Percentiles rank a stretch among this genome's conserved stretches.
phyloP scores from a whole-genome alignment of 2,888 invertebrate genomes.

The Eremobia ochroleuca region DNA sequence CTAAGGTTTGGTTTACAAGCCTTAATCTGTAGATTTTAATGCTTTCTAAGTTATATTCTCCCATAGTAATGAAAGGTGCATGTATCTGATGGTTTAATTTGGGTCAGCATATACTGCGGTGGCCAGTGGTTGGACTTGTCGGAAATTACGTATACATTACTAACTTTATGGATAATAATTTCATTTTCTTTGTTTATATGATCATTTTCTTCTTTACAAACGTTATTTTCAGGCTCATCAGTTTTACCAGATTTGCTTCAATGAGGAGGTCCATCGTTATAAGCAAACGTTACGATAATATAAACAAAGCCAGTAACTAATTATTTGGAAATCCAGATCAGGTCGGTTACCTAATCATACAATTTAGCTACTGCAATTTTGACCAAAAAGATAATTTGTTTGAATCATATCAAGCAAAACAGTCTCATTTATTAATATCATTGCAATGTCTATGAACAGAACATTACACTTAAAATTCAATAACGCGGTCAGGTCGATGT shows the following conservation, averaged over 20 bases:
- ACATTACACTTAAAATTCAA: too few relatives aligned
- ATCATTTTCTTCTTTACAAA: constrained; percentile 27
- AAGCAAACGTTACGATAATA: not conserved
- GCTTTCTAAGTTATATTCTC: constrained; percentile 76
- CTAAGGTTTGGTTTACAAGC: constrained; percentile 58
- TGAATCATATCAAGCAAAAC: constrained; percentile 2
- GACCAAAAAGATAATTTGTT: constrained; percentile 12
- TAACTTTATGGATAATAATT: constrained; percentile 36
- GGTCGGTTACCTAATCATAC: constrained; percentile 10
- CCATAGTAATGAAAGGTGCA: constrained; percentile 74
- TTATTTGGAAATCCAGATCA: not conserved
- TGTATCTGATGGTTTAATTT: constrained; percentile 75
- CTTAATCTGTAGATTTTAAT: constrained; percentile 74
- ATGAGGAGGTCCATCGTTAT: not conserved
- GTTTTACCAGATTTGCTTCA: constrained; percentile 6
- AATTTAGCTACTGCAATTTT: not conserved
- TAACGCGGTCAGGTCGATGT: too few relatives aligned
- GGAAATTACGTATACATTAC: constrained; percentile 48
- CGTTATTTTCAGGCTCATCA: constrained; percentile 35
- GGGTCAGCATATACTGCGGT: constrained; percentile 64
- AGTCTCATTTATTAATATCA: not conserved
- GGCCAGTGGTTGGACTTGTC: constrained; percentile 40
- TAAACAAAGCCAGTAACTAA: constrained; percentile 18
- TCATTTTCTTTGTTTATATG: constrained; percentile 21
- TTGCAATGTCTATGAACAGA: not conserved